These are phyloP conservation scores for Kryphioiulus occultus DNA, from an alignment of 2,888 invertebrate genomes.

Conservation along the genomic window DNA sequence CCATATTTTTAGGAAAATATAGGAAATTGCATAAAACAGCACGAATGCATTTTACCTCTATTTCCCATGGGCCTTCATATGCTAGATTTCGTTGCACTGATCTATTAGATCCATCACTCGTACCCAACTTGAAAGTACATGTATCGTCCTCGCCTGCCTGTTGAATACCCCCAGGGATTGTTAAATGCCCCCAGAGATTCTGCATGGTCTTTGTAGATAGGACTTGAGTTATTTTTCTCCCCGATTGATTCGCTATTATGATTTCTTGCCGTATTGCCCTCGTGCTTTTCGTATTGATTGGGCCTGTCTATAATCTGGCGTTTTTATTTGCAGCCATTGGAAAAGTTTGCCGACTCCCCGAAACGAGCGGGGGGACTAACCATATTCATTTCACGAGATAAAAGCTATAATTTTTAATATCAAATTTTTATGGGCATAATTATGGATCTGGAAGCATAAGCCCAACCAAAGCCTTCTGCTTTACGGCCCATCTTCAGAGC, in stretches of 20 bases:
- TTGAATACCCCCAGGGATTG: background rate
- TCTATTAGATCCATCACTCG: constrained; percentile 22
- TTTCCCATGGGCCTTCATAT: constrained; percentile 7
- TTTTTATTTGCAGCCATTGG: background rate
- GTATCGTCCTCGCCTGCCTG: background rate
- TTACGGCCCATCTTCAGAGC: background rate
- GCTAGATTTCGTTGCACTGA: background rate
- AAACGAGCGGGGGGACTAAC: background rate
- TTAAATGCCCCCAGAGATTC: background rate
- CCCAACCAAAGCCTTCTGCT: background rate
- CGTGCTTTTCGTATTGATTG: constrained; percentile 3
- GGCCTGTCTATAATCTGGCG: constrained; percentile 2
- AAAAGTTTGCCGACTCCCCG: background rate
- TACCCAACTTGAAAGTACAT: background rate
- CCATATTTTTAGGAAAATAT: constrained; percentile 15
- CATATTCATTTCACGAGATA: background rate
- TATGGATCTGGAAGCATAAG: background rate
- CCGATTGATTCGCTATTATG: constrained; percentile 11
- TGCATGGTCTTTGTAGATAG: too few relatives aligned
- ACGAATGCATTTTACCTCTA: background rate
- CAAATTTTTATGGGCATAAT: background rate
- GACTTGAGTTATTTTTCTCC: background rate
- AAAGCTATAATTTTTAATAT: constrained; percentile 24
- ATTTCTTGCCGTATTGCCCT: background rate
- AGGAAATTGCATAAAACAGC: constrained; percentile 35